Evolutionary conservation across 1,140 invertebrate species (phyloP).

Genomic region (Phortica variegata): DNA sequence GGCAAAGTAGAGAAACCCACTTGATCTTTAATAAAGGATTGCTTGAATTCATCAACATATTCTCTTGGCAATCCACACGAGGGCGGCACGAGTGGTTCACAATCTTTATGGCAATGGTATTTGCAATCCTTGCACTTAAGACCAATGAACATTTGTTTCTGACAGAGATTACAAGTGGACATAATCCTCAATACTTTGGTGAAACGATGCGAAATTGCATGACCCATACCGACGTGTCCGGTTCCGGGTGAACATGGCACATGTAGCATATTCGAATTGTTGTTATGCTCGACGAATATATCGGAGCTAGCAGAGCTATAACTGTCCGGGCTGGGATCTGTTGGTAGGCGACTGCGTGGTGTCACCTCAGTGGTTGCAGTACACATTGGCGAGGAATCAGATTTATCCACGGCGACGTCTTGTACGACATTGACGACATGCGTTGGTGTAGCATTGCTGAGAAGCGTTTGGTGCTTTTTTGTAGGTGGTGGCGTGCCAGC

Average conservation of each 20-base stretch:
- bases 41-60: conserved; percentile 78
- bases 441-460: conserved; percentile 32
- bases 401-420: neutral
- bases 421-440: conserved; percentile 3
- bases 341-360: conserved; percentile 67
- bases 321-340: conserved; percentile 65
- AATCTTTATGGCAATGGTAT: conserved; percentile 87
- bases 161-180: conserved; percentile 86
- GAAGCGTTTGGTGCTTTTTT: conserved; percentile 67
- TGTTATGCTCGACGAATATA: conserved; percentile 56
- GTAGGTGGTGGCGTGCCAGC: conserved; percentile 71
- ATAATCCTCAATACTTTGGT: conserved; percentile 85
- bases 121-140: conserved; percentile 95
- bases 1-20: conserved; percentile 59
- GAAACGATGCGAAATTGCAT: conserved; percentile 89
- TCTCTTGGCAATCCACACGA: conserved; percentile 86
- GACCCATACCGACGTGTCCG: conserved; percentile 75
- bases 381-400: neutral
- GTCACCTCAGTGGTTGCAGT: conserved; percentile 28
- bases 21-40: conserved; percentile 61
- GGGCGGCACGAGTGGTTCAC: conserved; percentile 85
- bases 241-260: conserved; percentile 77
- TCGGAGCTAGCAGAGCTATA: conserved; percentile 60
- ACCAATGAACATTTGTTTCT: conserved; percentile 87
- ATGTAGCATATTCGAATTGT: conserved; percentile 59